Evolutionary conservation across 2,113 vertebrate species (phyloP).

Genomic region (Mustelus asterias): DNA sequence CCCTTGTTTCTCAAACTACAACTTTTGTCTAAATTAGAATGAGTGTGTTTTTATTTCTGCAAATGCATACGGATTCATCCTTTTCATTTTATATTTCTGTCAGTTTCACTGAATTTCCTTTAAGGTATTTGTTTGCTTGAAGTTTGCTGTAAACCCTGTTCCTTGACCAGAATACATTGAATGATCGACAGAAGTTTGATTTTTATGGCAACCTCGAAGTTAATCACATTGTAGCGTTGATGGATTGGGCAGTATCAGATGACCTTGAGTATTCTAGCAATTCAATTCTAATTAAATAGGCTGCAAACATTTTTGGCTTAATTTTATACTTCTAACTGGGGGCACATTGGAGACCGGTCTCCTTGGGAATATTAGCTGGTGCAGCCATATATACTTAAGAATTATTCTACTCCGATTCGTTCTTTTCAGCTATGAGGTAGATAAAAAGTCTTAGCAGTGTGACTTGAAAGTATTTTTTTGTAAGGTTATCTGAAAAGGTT

Average conservation of each 20-base stretch:
- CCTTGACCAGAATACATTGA: neutral
- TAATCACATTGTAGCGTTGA: neutral
- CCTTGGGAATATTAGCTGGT: neutral
- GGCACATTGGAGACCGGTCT: neutral
- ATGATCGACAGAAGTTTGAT: neutral
- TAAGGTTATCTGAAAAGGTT: neutral
- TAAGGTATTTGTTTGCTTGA: neutral
- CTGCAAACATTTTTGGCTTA: neutral
- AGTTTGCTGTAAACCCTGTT: neutral
- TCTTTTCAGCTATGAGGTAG: neutral
- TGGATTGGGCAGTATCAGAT: neutral
- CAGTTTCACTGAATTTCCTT: neutral
- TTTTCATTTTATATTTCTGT: neutral
- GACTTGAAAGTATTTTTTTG: neutral
- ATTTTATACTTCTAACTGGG: neutral
- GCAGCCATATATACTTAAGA: neutral
- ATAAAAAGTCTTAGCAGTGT: neutral
- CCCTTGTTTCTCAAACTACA: neutral
- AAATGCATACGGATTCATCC: neutral
- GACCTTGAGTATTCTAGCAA: neutral
- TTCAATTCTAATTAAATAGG: neutral
- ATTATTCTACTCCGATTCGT: neutral
- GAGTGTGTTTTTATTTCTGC: neutral
- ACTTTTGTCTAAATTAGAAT: neutral
- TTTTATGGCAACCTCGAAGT: neutral